phyloP scores from a whole-genome alignment of 2,888 invertebrate genomes.

The Eilema depressum region DNA sequence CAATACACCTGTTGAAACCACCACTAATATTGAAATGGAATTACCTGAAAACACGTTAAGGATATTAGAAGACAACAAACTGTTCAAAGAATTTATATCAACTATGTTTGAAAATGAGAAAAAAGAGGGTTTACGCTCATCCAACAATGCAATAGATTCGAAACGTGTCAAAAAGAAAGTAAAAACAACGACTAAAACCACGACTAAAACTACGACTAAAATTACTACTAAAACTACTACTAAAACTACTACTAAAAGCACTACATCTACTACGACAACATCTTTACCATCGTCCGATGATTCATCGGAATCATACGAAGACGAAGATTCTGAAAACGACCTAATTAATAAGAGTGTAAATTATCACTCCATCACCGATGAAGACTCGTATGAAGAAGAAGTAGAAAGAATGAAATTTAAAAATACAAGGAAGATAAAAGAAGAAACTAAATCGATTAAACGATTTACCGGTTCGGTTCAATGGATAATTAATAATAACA shows the following conservation, averaged over 20 bases:
- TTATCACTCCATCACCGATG: background rate
- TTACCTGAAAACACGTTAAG: constrained; percentile 3
- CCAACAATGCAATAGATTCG: background rate
- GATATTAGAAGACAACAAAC: constrained; percentile 10
- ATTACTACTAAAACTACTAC: no score
- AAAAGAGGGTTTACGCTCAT: background rate
- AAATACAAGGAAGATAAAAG: background rate
- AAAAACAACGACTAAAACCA: background rate
- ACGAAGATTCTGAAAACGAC: background rate
- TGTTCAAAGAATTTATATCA: constrained; percentile 27
- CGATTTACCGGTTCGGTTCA: background rate
- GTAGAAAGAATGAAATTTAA: no score
- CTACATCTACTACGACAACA: background rate
- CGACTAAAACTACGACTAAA: background rate
- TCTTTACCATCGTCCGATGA: background rate
- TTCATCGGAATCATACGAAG: background rate
- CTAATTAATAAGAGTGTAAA: background rate
- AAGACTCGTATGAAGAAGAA: background rate
- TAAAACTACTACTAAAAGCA: background rate
- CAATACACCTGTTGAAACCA: no score
- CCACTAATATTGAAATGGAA: background rate
- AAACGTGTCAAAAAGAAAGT: background rate
- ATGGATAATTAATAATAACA: background rate
- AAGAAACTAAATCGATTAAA: background rate
- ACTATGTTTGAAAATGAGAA: constrained; percentile 28